phyloP scores from a whole-genome alignment of 2,888 invertebrate species.

The Netelia inedita region DNA sequence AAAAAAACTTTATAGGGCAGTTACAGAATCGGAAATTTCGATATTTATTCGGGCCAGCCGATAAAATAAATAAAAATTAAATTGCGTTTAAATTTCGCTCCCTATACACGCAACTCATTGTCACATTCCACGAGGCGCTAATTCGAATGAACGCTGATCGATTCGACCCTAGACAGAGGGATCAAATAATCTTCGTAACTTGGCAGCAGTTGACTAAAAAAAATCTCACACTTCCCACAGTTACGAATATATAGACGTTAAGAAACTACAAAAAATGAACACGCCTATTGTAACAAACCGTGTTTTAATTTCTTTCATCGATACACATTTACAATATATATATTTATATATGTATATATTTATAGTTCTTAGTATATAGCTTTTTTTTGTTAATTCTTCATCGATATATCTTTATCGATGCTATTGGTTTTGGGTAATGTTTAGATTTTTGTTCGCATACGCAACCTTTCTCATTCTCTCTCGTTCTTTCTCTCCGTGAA shows the following conservation, averaged over 20 bases:
- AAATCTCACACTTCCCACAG: neutral
- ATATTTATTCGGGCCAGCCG: neutral
- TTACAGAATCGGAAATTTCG: too few relatives aligned
- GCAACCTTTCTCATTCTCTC: slow-evolving; percentile 51
- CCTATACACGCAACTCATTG: neutral
- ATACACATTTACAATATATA: slow-evolving; percentile 85
- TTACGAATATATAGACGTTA: neutral
- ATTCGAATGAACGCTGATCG: neutral
- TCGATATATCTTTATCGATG: slow-evolving; percentile 78
- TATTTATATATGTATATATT: slow-evolving; percentile 78
- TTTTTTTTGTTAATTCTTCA: slow-evolving; percentile 71
- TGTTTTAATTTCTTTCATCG: slow-evolving; percentile 83
- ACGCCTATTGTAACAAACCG: slow-evolving; percentile 82
- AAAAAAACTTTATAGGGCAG: too few relatives aligned
- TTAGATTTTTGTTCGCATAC: slow-evolving; percentile 70
- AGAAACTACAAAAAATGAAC: slow-evolving; percentile 8
- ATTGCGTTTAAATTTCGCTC: neutral
- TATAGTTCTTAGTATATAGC: slow-evolving; percentile 81
- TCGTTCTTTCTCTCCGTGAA: slow-evolving; percentile 36
- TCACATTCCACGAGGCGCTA: neutral
- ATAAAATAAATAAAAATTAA: too few relatives aligned
- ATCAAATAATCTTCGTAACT: neutral
- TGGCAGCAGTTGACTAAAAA: neutral
- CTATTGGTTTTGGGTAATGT: slow-evolving; percentile 78
- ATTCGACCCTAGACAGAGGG: neutral